Evolutionary conservation across 2,888 invertebrate genomes (phyloP), one percentile per base, ranked within the genome.

Genomic region (Schrankia costaestrigalis): DNA sequence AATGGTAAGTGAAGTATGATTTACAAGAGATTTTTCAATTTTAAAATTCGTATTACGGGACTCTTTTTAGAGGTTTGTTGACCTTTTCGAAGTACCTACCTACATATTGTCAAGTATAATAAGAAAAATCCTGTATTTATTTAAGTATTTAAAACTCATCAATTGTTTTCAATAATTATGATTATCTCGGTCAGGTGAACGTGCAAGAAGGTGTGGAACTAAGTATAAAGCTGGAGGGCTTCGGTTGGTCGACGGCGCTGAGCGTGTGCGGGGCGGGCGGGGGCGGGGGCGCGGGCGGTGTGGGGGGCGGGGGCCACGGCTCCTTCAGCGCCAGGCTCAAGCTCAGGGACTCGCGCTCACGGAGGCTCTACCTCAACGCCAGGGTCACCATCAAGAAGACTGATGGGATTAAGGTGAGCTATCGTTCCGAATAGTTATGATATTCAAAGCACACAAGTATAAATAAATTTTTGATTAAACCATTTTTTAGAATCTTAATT

Each of bases 161-260:
- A n/a, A n/a, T n/a, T n/a, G n/a, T n/a, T n/a, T n/a, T n/a, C n/a
- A n/a, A n/a, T n/a, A n/a, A 11, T 6, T 8, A 6, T 11, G 11
- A 3, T 18, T 17, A 26, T 26, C 25, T 1, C 65, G 4, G 5
- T 7, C 11, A 93, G 93, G 90, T 93, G 46, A 91, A 95, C 74
- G 89, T 94, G 5, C 93, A 93, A 30, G 90, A 93, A 47, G 89
- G 91, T 1, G 85, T 95, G 14, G 93, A 94, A 64, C 78, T 98
- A 13, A 91, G 90, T 35, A 90, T 97, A 32, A 92, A 92, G 31
- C 80, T 97, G 41, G 98, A 98, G 62, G 95, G 95, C 42, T 97
- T 97, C 80, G 91, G 92, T 1, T 90, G 92, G 30, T 91, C 92
- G 17, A 91, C 92, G 3, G 90, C 91, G 26, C 80, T 95, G 36